Conservation (phyloP, 1,140 invertebrate genomes). For the Epicauta chinensis region DNA sequence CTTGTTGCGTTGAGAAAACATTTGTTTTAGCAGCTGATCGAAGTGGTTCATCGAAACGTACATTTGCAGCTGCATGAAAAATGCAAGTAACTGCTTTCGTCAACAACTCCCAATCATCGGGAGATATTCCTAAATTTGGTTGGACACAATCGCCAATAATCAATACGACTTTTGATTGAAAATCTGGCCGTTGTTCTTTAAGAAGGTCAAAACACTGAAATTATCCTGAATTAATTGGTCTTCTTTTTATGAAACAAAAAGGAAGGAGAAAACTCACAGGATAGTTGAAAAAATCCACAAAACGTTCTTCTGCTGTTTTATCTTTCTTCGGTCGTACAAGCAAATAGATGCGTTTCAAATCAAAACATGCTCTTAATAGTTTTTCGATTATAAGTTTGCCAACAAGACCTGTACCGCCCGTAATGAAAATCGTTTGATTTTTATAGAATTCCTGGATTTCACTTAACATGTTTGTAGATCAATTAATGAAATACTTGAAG, state of each 20-base stretch:
- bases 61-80: background rate
- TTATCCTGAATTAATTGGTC: too few species aligned
- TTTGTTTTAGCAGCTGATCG: too few species aligned
- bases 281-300: constrained; percentile 58
- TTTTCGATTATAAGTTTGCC: constrained; percentile 57
- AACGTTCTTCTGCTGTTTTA: constrained; percentile 53
- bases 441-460: constrained; percentile 5
- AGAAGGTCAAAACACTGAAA: constrained; percentile 25
- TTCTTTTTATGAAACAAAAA: background rate
- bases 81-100: background rate
- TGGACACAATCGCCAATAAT: constrained; percentile 3
- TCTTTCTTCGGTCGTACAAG: constrained; percentile 71
- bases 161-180: background rate
- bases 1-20: too few species aligned
- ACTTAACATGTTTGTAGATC: background rate
- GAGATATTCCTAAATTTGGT: background rate
- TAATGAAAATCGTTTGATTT: constrained; percentile 8
- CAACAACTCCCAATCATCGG: background rate
- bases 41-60: too few species aligned
- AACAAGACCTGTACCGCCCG: constrained; percentile 1
- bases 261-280: constrained; percentile 45
- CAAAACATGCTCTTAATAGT: constrained; percentile 38
- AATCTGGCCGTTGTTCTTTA: background rate
- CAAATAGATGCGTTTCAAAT: constrained; percentile 66
- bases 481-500: too few species aligned